Percentiles rank a stretch among this genome's conserved stretches.
These are phyloP conservation scores for Babylonia areolata DNA, from an alignment of 1,140 invertebrate species.

Conservation along the genomic window DNA sequence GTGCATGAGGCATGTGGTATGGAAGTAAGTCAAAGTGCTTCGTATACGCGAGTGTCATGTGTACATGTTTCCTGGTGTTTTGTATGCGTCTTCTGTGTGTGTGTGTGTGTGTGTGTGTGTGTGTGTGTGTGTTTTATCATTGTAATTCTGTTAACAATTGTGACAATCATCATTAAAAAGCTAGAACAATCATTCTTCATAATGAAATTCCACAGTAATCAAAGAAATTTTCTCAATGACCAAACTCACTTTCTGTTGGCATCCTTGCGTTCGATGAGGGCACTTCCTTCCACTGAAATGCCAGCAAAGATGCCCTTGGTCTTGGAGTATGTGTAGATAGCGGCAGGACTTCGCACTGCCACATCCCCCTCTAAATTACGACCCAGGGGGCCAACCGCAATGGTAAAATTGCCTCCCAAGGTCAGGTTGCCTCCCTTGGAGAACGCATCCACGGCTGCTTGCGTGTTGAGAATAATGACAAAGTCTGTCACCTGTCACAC, in stretches of 20 bases:
- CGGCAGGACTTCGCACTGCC: slow-evolving; percentile 66
- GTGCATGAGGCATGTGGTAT: too few species aligned
- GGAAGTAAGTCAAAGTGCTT: too few species aligned
- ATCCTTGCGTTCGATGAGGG: slow-evolving; percentile 71
- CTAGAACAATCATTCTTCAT: too few species aligned
- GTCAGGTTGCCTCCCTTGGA: slow-evolving; percentile 75
- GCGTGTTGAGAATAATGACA: slow-evolving; percentile 70
- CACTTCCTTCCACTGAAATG: slow-evolving; percentile 72
- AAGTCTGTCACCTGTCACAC: slow-evolving; percentile 71
- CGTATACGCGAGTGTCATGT: too few species aligned
- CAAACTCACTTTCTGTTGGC: slow-evolving; percentile 70
- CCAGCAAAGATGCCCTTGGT: slow-evolving; percentile 73
- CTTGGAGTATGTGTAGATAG: slow-evolving; percentile 74
- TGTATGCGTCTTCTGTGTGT: too few species aligned
- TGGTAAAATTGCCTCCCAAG: slow-evolving; percentile 71
- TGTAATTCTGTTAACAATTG: too few species aligned
- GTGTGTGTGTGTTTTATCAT: too few species aligned
- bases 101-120: too few species aligned
- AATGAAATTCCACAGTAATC: too few species aligned
- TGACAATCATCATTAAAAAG: too few species aligned
- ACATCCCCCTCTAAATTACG: slow-evolving; percentile 71
- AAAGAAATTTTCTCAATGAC: neutral
- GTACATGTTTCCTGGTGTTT: too few species aligned
- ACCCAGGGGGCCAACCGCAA: slow-evolving; percentile 71
- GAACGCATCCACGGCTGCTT: slow-evolving; percentile 70